Evolutionary conservation across 2,113 vertebrate species (phyloP).

Genomic region (rat (Rattus norvegicus)): GRCr8 NC_086021.1:125357501-125358000

Average conservation of each 20-base stretch:
- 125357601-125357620: constrained; percentile 25
- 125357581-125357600: neutral
- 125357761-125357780: neutral
- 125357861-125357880: no score
- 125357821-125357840: neutral
- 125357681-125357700: constrained; percentile 33
- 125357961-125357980: neutral
- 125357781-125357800: neutral
- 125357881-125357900: neutral
- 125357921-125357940: neutral
- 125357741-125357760: neutral
- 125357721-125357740: neutral
- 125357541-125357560: neutral
- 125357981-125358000: neutral
- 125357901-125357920: neutral
- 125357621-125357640: neutral
- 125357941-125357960: neutral
- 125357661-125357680: constrained; percentile 46
- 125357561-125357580: neutral
- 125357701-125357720: neutral
- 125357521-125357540: neutral
- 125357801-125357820: neutral
- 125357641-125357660: neutral
- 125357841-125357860: neutral
- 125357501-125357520: neutral